Percentiles rank a stretch among this genome's conserved stretches.
These are phyloP conservation scores for Protosalanx chinensis DNA, from an alignment of 2,797 vertebrate species.

Conservation along the genomic window DNA sequence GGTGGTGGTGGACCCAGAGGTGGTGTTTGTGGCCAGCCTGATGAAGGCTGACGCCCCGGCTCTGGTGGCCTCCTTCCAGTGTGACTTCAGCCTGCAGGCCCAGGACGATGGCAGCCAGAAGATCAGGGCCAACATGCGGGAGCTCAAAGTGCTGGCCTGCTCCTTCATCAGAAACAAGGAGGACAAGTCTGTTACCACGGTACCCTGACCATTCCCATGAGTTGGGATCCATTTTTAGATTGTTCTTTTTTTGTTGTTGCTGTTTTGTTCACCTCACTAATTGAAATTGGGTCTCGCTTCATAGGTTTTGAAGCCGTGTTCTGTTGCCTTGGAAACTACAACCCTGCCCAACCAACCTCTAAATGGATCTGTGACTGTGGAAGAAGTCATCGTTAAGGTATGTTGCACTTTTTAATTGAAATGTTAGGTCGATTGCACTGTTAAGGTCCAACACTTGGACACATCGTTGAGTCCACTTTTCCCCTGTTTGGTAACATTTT, in stretches of 20 bases:
- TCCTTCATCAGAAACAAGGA: conserved; percentile 82
- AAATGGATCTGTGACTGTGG: conserved; percentile 75
- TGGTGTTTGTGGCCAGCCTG: conserved; percentile 92
- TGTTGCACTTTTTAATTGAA: conserved; percentile 14
- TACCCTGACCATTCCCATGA: conserved; percentile 45
- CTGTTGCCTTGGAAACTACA: conserved; percentile 81
- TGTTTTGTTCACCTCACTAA: neutral
- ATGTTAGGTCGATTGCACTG: neutral
- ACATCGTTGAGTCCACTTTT: too few species aligned
- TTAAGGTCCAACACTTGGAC: neutral
- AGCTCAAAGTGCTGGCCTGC: conserved; percentile 86
- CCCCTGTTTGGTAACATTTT: neutral
- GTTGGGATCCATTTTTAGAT: neutral
- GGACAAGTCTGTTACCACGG: conserved; percentile 80
- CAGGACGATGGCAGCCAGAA: conserved; percentile 67
- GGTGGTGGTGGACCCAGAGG: conserved; percentile 88
- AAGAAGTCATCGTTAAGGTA: conserved; percentile 90
- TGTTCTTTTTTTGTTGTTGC: neutral
- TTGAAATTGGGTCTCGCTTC: conserved; percentile 6
- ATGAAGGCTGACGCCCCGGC: conserved; percentile 86
- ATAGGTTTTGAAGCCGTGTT: conserved; percentile 89
- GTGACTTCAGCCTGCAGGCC: conserved; percentile 73
- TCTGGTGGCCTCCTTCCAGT: conserved; percentile 84
- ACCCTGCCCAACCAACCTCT: conserved; percentile 70
- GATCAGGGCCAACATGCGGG: conserved; percentile 79